Base-by-base conservation (phyloP, 2,888 invertebrate genomes). In the Calameuta pallipes region DNA sequence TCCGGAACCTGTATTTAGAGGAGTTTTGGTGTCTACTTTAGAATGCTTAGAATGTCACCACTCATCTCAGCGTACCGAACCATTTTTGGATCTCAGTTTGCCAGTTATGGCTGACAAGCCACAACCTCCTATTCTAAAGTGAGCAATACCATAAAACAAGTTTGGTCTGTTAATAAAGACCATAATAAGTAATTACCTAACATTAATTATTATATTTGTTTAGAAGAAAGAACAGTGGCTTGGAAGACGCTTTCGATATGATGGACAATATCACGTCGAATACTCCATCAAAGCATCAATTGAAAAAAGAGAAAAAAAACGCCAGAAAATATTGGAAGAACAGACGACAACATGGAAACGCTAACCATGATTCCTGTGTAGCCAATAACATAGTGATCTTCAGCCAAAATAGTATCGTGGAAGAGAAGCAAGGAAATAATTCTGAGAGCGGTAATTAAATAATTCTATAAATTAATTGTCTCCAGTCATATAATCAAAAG, bases 51-150 rank as follows among this genome's bases (percentile, higher is more conserved):
- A 97, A 81, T 99, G 99, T 90, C 94, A 95, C 81, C 95, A 97
- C 92, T 95, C 96, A 15, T 98, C 98, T 0, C 96, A 97, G 87
- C 94, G 97, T 23, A 96, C 96, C 77, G 99, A 99, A 91, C 96
- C 96, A 87, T 99, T 99, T 92, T 93, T 99, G 77, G 99, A 99
- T 92, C 94, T 99, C 83, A 98, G 98, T 80, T 93, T 99, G 81
- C 98, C 99, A 0, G 96, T 99, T 33, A 95, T 95, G 75, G 94
- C 94, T 3, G 95, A 95, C 83, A 95, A 96, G 77, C 95, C 95
- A 13, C 94, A 95, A 84, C 96, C 96, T 1, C 96, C 96, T 0
- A 92, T 94, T 0, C 92, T 95, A 6, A 89, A 88, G 90, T 90
- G 84, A 86, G 82, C 56, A 23, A 35, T 77, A 35, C 23, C 70